A percentile compares a stretch with the other conserved stretches of the same genome.
phyloP scores from a whole-genome alignment of 2,113 vertebrate species.

The Diadophis punctatus region DNA sequence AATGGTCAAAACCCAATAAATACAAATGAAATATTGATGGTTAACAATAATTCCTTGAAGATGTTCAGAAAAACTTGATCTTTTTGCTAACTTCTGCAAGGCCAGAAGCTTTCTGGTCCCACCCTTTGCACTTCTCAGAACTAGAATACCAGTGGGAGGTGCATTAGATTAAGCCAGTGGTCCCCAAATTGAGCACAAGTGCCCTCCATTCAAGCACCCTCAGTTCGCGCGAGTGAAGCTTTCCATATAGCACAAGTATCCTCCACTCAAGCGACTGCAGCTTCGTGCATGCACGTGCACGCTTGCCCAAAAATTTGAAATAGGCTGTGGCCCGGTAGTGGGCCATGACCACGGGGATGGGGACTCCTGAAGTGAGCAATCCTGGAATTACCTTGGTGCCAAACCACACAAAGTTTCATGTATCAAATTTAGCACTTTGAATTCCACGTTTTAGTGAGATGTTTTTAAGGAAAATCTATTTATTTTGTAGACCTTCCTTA shows the following conservation, averaged over 20 bases:
- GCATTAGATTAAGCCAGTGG: background rate
- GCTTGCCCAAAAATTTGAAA: too few relatives aligned
- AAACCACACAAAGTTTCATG: background rate
- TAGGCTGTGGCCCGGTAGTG: too few relatives aligned
- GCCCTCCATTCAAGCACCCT: too few relatives aligned
- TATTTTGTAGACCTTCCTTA: accelerated
- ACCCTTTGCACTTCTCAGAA: background rate
- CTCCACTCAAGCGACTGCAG: too few relatives aligned
- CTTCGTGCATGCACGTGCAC: too few relatives aligned
- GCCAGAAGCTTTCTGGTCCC: background rate
- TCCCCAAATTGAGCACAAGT: too few relatives aligned
- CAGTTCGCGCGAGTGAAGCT: too few relatives aligned
- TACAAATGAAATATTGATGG: background rate
- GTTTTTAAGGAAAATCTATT: background rate
- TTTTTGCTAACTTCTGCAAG: background rate
- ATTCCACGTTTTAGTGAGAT: background rate
- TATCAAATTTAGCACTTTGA: background rate
- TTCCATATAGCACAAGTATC: too few relatives aligned
- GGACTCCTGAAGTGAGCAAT: background rate
- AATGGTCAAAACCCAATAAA: background rate
- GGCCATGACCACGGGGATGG: too few relatives aligned
- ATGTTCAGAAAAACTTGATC: background rate
- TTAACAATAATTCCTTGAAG: background rate
- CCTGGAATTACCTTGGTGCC: background rate
- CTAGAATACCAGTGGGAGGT: background rate